Evolutionary conservation across 2,888 invertebrate genomes (phyloP).

Genomic region (Cylloceria caligata): DNA sequence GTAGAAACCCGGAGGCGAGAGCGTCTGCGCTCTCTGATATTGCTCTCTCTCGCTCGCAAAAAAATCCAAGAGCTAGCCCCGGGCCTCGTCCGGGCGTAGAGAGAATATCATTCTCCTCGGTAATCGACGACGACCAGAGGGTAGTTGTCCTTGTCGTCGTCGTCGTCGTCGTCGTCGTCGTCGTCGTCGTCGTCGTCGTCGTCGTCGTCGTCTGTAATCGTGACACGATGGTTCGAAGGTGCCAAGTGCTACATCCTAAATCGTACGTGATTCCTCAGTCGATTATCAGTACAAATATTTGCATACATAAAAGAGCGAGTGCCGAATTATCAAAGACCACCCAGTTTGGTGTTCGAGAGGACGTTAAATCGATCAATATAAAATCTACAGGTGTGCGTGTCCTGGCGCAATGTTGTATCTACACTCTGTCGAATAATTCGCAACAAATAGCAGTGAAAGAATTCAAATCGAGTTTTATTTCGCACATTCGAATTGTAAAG

Average conservation of each 20-base stretch:
- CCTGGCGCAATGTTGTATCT: background rate
- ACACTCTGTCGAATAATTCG: background rate
- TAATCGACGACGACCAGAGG: background rate
- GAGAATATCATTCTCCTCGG: constrained; percentile 31
- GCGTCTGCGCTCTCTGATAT: constrained; percentile 55
- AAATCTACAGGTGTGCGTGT: constrained; percentile 50
- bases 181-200: background rate
- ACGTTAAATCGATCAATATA: constrained; percentile 9
- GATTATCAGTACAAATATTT: background rate
- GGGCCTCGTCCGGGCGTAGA: constrained; percentile 44
- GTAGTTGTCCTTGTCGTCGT: too few species aligned
- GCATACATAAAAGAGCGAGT: background rate
- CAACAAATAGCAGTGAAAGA: background rate
- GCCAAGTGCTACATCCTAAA: constrained; percentile 1
- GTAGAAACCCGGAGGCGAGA: constrained; percentile 2
- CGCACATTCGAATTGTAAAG: constrained; percentile 22
- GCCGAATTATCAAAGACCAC: constrained; percentile 11
- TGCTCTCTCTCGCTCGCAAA: constrained; percentile 29
- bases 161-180: too few species aligned
- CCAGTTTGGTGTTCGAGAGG: background rate
- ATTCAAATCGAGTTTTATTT: background rate
- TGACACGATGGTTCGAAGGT: constrained; percentile 28
- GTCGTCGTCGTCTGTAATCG: constrained; percentile 1
- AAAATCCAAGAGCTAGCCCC: constrained; percentile 43
- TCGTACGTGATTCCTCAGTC: constrained; percentile 5